Percentiles rank a stretch among this genome's conserved stretches.
Conservation (phyloP, 2,888 invertebrate species). For the Caenorhabditis sp. region DNA sequence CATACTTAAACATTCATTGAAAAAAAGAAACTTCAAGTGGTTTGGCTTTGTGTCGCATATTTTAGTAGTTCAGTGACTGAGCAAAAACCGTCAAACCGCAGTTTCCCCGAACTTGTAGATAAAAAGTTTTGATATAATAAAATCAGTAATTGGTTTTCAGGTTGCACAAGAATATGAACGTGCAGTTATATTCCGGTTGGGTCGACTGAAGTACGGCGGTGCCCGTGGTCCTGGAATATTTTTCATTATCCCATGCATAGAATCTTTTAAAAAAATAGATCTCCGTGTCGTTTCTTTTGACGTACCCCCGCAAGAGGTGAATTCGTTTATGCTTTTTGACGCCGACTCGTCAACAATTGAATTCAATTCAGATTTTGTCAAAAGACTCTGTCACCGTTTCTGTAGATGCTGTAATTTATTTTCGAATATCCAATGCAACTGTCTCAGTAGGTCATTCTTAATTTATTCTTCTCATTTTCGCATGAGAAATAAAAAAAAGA, state of each 20-base stretch:
- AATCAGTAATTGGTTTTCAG: too few species aligned
- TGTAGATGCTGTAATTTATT: constrained; percentile 89
- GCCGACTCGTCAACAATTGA: background rate
- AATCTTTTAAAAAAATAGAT: constrained; percentile 88
- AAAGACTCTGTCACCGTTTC: constrained; percentile 98
- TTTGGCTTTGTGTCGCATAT: too few species aligned
- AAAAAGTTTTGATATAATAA: too few species aligned
- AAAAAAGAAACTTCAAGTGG: too few species aligned
- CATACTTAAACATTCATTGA: too few species aligned
- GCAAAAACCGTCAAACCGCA: background rate
- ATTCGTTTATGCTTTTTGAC: background rate
- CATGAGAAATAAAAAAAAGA: background rate
- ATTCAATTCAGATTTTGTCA: constrained; percentile 90
- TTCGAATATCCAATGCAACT: constrained; percentile 93
- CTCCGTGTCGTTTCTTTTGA: constrained; percentile 96
- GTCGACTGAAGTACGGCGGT: constrained; percentile 88
- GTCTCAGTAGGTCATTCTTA: constrained; percentile 88
- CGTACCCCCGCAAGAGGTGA: constrained; percentile 96
- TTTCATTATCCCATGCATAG: constrained; percentile 88
- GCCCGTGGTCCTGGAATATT: constrained; percentile 87
- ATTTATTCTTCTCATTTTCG: background rate
- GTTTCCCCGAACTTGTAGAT: too few species aligned
- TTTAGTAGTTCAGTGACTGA: background rate
- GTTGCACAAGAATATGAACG: constrained; percentile 86
- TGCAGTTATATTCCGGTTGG: constrained; percentile 92